phyloP scores from a whole-genome alignment of 1,140 invertebrate genomes.

The Ganaspis sp. region DNA sequence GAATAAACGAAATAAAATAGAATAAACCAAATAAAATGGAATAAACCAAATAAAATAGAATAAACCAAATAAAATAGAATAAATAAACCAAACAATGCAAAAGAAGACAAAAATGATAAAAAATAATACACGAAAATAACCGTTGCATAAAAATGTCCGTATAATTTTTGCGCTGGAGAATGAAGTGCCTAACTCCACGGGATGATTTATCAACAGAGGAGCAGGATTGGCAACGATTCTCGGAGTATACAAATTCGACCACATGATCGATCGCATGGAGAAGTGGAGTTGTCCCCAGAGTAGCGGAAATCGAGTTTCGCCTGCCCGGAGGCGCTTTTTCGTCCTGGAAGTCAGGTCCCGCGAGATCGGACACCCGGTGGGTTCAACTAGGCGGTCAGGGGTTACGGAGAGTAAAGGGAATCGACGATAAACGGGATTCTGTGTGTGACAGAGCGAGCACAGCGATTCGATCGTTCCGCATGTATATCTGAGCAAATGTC shows the following conservation, averaged over 20 bases:
- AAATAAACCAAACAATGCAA: too few species aligned
- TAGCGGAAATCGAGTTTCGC: neutral
- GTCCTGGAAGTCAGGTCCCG: neutral
- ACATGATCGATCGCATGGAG: slow-evolving; percentile 5
- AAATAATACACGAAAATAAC: too few species aligned
- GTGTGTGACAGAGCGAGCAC: neutral
- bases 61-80: too few species aligned
- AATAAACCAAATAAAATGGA: too few species aligned
- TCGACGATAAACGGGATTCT: slow-evolving; percentile 18
- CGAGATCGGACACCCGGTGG: slow-evolving; percentile 12
- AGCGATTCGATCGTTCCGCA: neutral
- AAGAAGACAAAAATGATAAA: too few species aligned
- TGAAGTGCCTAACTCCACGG: neutral
- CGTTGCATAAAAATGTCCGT: too few species aligned
- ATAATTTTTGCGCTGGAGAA: too few species aligned
- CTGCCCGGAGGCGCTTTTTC: slow-evolving; percentile 17
- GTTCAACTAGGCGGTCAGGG: slow-evolving; percentile 2
- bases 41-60: too few species aligned
- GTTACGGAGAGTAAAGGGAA: slow-evolving; percentile 4
- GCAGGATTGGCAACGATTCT: neutral
- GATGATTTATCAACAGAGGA: neutral
- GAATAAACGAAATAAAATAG: too few species aligned
- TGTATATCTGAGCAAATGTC: slow-evolving; percentile 13
- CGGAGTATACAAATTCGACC: neutral
- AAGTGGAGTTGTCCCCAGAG: slow-evolving; percentile 16